These are phyloP conservation scores for Onthophagus taurus DNA, from an alignment of 1,140 invertebrate species.

Conservation along the genomic window DNA sequence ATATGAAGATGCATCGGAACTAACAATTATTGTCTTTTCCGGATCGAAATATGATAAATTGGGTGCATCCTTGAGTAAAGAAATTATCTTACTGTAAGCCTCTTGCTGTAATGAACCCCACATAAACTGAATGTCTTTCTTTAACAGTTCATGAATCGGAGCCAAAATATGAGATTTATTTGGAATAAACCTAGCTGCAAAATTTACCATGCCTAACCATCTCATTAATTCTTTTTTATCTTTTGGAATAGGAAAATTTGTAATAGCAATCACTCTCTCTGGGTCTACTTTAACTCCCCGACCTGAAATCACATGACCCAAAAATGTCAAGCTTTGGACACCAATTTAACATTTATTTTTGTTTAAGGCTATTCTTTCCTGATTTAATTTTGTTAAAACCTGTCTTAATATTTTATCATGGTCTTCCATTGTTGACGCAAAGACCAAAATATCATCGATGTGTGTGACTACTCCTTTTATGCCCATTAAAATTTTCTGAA, in stretches of 20 bases:
- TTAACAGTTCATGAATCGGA: slow-evolving; percentile 20
- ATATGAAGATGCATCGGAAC: slow-evolving; percentile 14
- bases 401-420: slow-evolving; percentile 21
- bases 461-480: slow-evolving; percentile 23
- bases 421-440: slow-evolving; percentile 21
- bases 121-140: slow-evolving; percentile 13
- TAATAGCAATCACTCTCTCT: slow-evolving; percentile 28
- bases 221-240: slow-evolving; percentile 14
- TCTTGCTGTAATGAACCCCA: slow-evolving; percentile 18
- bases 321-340: slow-evolving; percentile 20
- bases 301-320: slow-evolving; percentile 26
- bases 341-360: slow-evolving; percentile 25
- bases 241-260: slow-evolving; percentile 13
- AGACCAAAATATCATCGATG: slow-evolving; percentile 30
- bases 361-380: slow-evolving; percentile 27
- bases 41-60: slow-evolving; percentile 16
- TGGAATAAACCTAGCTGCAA: slow-evolving; percentile 21
- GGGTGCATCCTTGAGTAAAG: slow-evolving; percentile 16
- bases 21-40: slow-evolving; percentile 11
- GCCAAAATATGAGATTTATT: slow-evolving; percentile 21
- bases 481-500: slow-evolving; percentile 19
- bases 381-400: slow-evolving; percentile 21
- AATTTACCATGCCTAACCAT: slow-evolving; percentile 22
- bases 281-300: slow-evolving; percentile 27
- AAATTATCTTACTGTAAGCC: slow-evolving; percentile 17